phyloP scores from a whole-genome alignment of 2,113 vertebrate genomes.

The Enhydra lutris region DNA sequence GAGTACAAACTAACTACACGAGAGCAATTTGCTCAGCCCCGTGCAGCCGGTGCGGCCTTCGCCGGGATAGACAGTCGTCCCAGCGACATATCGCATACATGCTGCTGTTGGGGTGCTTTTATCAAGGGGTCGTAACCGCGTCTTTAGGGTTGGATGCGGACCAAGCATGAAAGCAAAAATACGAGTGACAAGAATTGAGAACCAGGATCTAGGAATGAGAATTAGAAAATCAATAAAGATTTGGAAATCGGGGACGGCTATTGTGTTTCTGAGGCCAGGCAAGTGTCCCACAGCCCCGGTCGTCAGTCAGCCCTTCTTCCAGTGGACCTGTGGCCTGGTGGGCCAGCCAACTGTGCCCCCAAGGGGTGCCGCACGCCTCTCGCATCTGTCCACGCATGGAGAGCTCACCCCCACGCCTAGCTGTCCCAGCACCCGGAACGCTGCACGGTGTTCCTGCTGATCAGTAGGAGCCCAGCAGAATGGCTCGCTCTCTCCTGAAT shows the following conservation, averaged over 20 bases:
- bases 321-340: background rate
- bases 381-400: background rate
- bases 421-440: rapidly evolving
- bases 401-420: too few species aligned
- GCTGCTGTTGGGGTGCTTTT: rapidly evolving
- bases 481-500: background rate
- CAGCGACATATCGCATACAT: background rate
- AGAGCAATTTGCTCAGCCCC: background rate
- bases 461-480: background rate
- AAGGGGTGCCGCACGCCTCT: background rate
- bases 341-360: background rate
- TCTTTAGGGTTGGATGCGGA: background rate
- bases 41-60: background rate
- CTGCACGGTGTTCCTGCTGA: too few species aligned
- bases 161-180: background rate
- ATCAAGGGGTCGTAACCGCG: background rate
- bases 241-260: rapidly evolving
- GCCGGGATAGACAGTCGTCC: background rate
- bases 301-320: background rate
- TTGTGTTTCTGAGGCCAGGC: background rate
- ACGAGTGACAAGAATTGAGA: background rate
- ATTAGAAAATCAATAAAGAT: too few species aligned
- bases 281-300: rapidly evolving
- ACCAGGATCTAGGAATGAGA: background rate
- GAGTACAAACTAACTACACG: background rate